Evolutionary conservation across 2,113 vertebrate species (phyloP).

Genomic region (Variabilichromis moorii): DNA sequence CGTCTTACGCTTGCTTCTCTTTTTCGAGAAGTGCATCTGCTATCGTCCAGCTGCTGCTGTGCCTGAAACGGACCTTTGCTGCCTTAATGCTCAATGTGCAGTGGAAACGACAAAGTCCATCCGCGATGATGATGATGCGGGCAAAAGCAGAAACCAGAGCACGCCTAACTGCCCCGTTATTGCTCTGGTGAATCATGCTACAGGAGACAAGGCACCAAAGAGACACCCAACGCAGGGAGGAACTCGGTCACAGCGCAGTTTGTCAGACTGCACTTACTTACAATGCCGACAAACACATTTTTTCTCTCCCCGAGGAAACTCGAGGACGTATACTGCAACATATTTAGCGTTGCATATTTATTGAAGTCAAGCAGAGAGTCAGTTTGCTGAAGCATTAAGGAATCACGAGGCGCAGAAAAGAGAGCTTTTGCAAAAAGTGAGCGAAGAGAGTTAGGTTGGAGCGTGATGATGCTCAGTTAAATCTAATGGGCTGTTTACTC

Average conservation of each 20-base stretch:
- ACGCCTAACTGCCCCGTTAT: constrained; percentile 41
- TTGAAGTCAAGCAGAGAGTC: constrained; percentile 46
- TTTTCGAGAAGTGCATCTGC: constrained; percentile 43
- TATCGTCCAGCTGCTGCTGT: constrained; percentile 38
- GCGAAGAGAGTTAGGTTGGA: not conserved
- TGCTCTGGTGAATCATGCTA: constrained; percentile 42
- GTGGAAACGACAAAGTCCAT: not conserved
- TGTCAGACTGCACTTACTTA: constrained; percentile 29
- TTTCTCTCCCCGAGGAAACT: constrained; percentile 3
- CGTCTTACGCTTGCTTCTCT: constrained; percentile 19
- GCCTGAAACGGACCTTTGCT: constrained; percentile 11
- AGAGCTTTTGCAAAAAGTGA: not conserved
- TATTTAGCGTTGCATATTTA: constrained; percentile 32
- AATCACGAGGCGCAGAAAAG: not conserved
- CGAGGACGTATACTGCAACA: constrained; percentile 17
- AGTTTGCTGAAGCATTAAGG: constrained; percentile 28
- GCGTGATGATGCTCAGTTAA: constrained; percentile 46
- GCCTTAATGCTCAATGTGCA: constrained; percentile 35
- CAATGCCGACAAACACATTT: constrained; percentile 22
- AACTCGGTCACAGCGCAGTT: not conserved
- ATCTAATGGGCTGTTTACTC: constrained; percentile 68
- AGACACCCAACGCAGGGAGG: constrained; percentile 27
- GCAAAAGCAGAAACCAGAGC: constrained; percentile 6
- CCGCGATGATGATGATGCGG: not conserved
- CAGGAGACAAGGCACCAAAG: constrained; percentile 22